Evolutionary conservation across 2,888 invertebrate genomes (phyloP).

Genomic region (Eupithecia exiguata): DNA sequence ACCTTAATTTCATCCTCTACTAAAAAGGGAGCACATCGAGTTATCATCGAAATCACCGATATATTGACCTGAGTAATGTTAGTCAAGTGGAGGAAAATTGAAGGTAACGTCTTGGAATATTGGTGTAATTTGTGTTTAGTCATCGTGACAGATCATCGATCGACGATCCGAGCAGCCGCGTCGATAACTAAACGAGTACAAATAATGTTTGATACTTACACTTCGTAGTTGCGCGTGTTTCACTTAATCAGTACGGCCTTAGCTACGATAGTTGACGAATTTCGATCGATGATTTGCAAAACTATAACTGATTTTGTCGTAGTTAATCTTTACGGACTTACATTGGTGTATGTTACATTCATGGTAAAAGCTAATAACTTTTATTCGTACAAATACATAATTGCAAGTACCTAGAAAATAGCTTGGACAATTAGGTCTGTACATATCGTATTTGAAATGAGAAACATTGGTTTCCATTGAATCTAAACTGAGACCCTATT

Average conservation of each 20-base stretch:
- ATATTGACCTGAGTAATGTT: neutral
- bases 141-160: constrained; percentile 50
- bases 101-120: neutral
- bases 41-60: neutral
- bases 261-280: constrained; percentile 20
- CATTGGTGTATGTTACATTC: constrained; percentile 33
- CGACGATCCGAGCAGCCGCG: constrained; percentile 39
- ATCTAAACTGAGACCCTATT: constrained; percentile 34
- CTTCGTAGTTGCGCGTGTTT: constrained; percentile 41
- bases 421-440: constrained; percentile 51
- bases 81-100: neutral
- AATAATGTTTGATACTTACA: constrained; percentile 47
- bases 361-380: constrained; percentile 27
- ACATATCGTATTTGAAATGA: constrained; percentile 58
- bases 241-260: constrained; percentile 36
- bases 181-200: constrained; percentile 50
- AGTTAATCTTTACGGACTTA: constrained; percentile 40
- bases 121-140: constrained; percentile 36
- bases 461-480: constrained; percentile 49
- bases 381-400: constrained; percentile 39
- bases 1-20: neutral
- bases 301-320: constrained; percentile 39
- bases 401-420: constrained; percentile 34
- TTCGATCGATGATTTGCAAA: constrained; percentile 47
- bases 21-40: neutral